Conservation (phyloP, 2,113 vertebrate genomes). For the Ivindomyrus marchei region DNA sequence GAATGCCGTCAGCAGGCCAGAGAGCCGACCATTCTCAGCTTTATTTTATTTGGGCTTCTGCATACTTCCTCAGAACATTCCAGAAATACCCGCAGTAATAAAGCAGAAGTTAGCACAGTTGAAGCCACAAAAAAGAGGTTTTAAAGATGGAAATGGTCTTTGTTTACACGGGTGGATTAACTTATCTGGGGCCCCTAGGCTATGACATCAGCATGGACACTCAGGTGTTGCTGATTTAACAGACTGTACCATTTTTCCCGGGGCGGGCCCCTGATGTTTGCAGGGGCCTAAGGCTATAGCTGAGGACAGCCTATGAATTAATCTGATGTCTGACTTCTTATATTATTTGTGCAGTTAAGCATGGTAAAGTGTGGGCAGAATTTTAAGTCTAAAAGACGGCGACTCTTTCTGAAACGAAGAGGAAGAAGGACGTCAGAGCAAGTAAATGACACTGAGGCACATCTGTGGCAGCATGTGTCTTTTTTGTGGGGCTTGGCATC, state of each 20-base stretch:
- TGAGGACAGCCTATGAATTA: background rate
- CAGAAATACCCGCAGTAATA: background rate
- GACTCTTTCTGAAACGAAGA: background rate
- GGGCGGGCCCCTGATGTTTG: background rate
- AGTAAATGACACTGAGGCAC: background rate
- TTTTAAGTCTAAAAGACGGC: background rate
- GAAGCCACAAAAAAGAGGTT: background rate
- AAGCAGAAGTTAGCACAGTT: background rate
- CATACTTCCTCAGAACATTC: too few relatives aligned
- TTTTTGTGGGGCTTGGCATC: conserved; percentile 2
- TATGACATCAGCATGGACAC: background rate
- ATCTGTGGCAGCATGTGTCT: conserved; percentile 23
- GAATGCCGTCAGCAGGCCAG: background rate
- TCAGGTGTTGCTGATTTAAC: background rate
- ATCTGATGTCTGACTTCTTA: background rate
- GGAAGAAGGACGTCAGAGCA: background rate
- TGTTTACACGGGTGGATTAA: background rate
- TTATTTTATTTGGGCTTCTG: background rate
- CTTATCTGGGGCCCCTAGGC: background rate
- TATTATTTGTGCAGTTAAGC: background rate
- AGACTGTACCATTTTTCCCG: background rate
- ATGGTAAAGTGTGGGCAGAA: background rate
- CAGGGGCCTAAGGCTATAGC: background rate
- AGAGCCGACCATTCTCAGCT: background rate
- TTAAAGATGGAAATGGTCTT: background rate